phyloP scores from a whole-genome alignment of 2,888 invertebrate genomes.

The Mechanitis mazaeus region DNA sequence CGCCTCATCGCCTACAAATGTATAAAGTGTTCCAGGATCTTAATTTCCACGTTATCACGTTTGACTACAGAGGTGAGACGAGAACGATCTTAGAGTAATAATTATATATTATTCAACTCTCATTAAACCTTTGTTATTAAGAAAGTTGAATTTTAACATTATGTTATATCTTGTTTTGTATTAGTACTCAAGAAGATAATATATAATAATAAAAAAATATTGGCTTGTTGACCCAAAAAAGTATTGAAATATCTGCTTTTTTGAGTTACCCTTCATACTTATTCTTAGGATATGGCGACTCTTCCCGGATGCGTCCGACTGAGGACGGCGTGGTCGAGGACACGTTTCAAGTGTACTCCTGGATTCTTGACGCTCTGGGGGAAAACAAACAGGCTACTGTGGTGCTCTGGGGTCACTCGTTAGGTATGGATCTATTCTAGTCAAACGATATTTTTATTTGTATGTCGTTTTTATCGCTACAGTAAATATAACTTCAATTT shows the following conservation, averaged over 20 bases:
- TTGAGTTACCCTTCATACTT: neutral
- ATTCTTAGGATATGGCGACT: constrained; percentile 84
- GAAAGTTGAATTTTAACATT: too few species aligned
- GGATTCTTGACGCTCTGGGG: constrained; percentile 78
- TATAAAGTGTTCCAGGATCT: constrained; percentile 59
- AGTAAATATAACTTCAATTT: too few species aligned
- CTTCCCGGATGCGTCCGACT: constrained; percentile 79
- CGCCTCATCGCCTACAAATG: constrained; percentile 54
- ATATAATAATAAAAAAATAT: too few species aligned
- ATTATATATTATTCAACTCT: neutral
- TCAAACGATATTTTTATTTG: too few species aligned
- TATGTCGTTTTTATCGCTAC: too few species aligned
- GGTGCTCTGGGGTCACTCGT: constrained; percentile 95
- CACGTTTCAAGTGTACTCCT: constrained; percentile 84
- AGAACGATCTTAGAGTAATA: neutral
- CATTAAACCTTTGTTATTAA: neutral
- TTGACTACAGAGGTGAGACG: constrained; percentile 55
- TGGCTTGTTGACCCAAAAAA: too few species aligned
- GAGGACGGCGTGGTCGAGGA: constrained; percentile 94
- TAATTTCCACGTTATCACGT: constrained; percentile 58
- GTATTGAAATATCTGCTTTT: too few species aligned
- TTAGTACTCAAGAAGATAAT: too few species aligned
- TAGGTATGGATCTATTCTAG: constrained; percentile 70
- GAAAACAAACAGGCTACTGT: constrained; percentile 67
- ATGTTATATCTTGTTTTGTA: too few species aligned